Conservation (phyloP, 37 sponge, comb jelly and placozoan species). For the Cliona cf. orientalis region DNA sequence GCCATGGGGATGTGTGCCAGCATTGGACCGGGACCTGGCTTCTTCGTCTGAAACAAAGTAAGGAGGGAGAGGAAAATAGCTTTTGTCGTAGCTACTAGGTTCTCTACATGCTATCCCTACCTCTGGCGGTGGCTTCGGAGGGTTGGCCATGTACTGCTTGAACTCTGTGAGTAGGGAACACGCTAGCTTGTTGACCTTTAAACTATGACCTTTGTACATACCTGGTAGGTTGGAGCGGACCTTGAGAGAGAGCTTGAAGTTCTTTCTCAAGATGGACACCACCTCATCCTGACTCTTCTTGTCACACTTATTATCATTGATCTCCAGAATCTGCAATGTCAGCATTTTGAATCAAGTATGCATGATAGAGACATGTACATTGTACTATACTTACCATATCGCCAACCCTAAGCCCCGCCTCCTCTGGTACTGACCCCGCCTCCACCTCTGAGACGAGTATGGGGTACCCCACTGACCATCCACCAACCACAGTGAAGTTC, state of each 20-base stretch:
- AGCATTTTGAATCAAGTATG: neutral
- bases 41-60: conserved; percentile 5
- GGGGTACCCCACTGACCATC: conserved; percentile 40
- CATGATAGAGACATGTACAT: neutral
- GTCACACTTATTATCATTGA: conserved; percentile 60
- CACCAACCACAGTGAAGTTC: conserved; percentile 71
- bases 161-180: conserved; percentile 35
- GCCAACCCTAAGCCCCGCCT: conserved; percentile 57
- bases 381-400: conserved; percentile 58
- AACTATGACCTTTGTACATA: neutral
- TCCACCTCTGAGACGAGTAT: conserved; percentile 55
- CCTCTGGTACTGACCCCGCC: conserved; percentile 43
- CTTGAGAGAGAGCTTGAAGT: conserved; percentile 50
- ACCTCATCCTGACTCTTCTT: conserved; percentile 60
- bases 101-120: neutral
- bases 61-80: neutral
- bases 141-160: conserved; percentile 51
- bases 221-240: conserved; percentile 62
- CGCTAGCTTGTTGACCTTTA: neutral
- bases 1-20: conserved; percentile 25
- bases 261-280: conserved; percentile 49
- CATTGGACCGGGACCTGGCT: conserved; percentile 2
- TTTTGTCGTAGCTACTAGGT: neutral
- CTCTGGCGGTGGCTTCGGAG: conserved; percentile 37
- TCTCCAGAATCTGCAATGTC: conserved; percentile 41